Conservation (phyloP, 2,113 vertebrate genomes). For the Alces alces region DNA sequence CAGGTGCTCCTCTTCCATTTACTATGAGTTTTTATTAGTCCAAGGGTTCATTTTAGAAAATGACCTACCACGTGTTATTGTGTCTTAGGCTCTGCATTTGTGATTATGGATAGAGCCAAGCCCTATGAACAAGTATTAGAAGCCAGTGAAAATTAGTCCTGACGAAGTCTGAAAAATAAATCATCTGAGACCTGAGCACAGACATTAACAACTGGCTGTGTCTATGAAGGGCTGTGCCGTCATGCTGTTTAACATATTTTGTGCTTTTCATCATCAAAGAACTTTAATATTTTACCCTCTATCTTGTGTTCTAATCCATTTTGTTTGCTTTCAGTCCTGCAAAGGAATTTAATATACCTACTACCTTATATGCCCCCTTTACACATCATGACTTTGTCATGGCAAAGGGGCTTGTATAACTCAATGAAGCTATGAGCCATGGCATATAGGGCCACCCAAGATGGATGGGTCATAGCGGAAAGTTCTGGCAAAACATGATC, state of each 20-base stretch:
- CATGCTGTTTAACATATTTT: background rate
- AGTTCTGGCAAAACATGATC: background rate
- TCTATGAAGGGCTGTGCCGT: background rate
- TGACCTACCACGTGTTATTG: background rate
- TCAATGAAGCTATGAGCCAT: background rate
- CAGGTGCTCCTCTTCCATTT: background rate
- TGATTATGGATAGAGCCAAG: background rate
- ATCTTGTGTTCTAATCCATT: background rate
- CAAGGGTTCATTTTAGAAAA: background rate
- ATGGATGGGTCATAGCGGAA: rapidly evolving
- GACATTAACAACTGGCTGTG: background rate
- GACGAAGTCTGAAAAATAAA: background rate
- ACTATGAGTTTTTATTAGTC: background rate
- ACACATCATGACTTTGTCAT: background rate
- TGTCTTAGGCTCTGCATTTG: background rate
- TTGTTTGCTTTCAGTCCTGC: background rate
- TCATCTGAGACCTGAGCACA: background rate
- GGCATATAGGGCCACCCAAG: background rate
- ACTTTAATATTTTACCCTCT: background rate
- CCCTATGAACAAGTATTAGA: background rate
- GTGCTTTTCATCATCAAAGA: background rate
- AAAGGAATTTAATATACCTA: background rate
- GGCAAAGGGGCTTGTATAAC: background rate
- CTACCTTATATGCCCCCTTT: background rate
- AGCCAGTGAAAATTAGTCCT: background rate